phyloP scores from a whole-genome alignment of 2,113 vertebrate genomes.

The Hemibagrus wyckioides region DNA sequence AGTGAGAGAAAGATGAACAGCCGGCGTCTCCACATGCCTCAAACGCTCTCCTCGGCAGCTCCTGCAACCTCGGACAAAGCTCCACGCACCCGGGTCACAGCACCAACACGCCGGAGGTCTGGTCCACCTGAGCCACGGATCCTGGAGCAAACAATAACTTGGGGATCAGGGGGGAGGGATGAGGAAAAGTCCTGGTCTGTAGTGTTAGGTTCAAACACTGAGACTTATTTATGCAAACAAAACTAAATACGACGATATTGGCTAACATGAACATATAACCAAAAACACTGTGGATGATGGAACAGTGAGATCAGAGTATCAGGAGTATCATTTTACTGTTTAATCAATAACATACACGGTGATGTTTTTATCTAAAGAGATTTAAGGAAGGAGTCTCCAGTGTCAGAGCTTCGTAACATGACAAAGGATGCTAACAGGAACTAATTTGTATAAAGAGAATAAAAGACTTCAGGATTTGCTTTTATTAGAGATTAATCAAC shows the following conservation, averaged over 20 bases:
- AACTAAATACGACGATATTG: not conserved
- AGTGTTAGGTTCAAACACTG: not conserved
- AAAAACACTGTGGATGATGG: not conserved
- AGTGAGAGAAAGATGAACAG: constrained; percentile 29
- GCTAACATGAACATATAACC: not conserved
- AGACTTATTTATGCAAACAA: no score
- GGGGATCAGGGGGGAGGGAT: not conserved
- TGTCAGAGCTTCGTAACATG: not conserved
- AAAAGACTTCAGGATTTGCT: not conserved
- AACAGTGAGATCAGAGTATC: not conserved
- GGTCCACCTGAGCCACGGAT: not conserved
- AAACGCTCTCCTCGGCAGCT: constrained; percentile 10
- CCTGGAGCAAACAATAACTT: not conserved
- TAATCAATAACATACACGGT: not conserved
- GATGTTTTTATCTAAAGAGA: not conserved
- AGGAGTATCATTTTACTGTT: not conserved
- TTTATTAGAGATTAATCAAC: not conserved
- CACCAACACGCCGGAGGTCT: not conserved
- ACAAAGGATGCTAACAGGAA: not conserved
- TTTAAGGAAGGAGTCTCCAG: not conserved
- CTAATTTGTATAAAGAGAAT: not conserved
- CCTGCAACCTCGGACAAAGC: constrained; percentile 6
- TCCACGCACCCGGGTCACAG: not conserved
- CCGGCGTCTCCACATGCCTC: constrained; percentile 43
- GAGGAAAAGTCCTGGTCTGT: not conserved